These are phyloP conservation scores for Listronotus oregonensis DNA, from an alignment of 1,140 invertebrate genomes.

Conservation along the genomic window DNA sequence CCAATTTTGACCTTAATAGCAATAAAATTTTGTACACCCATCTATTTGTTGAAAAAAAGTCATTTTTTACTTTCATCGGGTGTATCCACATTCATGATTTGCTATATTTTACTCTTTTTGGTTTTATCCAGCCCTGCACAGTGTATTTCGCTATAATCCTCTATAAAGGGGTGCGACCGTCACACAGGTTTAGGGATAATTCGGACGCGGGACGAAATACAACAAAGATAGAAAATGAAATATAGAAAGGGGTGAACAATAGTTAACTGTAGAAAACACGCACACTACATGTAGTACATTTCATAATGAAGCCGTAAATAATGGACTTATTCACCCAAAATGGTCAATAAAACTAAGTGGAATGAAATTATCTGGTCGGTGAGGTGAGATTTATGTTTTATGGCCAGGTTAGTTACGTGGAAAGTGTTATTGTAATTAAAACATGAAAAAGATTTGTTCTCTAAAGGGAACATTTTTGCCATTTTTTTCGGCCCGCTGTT, in stretches of 20 bases:
- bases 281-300: background rate
- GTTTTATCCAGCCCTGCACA: background rate
- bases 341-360: slow-evolving; percentile 27
- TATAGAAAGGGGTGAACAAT: slow-evolving; percentile 7
- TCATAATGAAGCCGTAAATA: slow-evolving; percentile 13
- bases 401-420: background rate
- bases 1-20: no score
- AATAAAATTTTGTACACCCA: no score
- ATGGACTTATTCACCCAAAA: slow-evolving; percentile 16
- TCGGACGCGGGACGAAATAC: slow-evolving; percentile 11
- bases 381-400: slow-evolving; percentile 12
- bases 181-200: slow-evolving; percentile 27
- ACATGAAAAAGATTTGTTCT: no score
- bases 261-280: slow-evolving; percentile 11
- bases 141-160: slow-evolving; percentile 9
- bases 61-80: no score
- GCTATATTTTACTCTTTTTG: no score
- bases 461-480: no score
- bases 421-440: no score
- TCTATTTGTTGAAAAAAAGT: no score
- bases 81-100: no score
- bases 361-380: slow-evolving; percentile 9
- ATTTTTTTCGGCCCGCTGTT: no score
- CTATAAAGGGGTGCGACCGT: slow-evolving; percentile 27
- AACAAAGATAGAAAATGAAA: slow-evolving; percentile 16